Percentiles rank a stretch among this genome's conserved stretches.
Evolutionary conservation across 1,140 invertebrate genomes (phyloP).

Genomic region (Drosophila persimilis): DNA sequence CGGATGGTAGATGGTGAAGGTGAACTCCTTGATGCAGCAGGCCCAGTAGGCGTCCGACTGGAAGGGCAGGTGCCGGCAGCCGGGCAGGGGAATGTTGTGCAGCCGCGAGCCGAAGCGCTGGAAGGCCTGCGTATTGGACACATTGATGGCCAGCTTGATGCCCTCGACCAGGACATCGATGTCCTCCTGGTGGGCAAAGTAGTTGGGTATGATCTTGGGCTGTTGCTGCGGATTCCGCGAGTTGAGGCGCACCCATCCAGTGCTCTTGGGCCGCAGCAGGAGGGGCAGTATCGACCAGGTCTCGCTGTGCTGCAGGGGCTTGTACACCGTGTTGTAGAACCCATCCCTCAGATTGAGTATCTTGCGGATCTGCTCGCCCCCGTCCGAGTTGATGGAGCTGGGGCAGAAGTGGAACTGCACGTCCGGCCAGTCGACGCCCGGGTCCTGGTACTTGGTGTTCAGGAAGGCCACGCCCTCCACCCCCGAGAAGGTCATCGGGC

Average conservation of each 20-base stretch:
- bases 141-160: conserved; percentile 91
- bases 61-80: conserved; percentile 89
- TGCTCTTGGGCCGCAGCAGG: conserved; percentile 91
- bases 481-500: conserved; percentile 91
- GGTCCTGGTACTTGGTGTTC: conserved; percentile 91
- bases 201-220: conserved; percentile 96
- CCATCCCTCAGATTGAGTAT: conserved; percentile 90
- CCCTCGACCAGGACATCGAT: conserved; percentile 90
- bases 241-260: conserved; percentile 90
- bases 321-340: conserved; percentile 93
- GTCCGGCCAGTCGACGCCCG: conserved; percentile 90
- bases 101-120: conserved; percentile 91
- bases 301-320: conserved; percentile 89
- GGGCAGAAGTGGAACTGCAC: conserved; percentile 94
- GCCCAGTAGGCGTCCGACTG: conserved; percentile 93
- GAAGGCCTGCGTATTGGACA: conserved; percentile 91
- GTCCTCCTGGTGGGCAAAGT: conserved; percentile 92
- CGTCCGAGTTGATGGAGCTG: conserved; percentile 91
- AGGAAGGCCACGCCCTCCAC: conserved; percentile 93
- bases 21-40: conserved; percentile 89
- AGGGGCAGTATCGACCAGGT: conserved; percentile 93
- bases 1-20: conserved; percentile 94
- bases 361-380: conserved; percentile 89
- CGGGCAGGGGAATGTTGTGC: conserved; percentile 91
- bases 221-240: conserved; percentile 91